Evolutionary conservation across 1,140 invertebrate genomes (phyloP), one percentile per base, ranked within the genome.

Genomic region (Scaptomyza montana): DNA sequence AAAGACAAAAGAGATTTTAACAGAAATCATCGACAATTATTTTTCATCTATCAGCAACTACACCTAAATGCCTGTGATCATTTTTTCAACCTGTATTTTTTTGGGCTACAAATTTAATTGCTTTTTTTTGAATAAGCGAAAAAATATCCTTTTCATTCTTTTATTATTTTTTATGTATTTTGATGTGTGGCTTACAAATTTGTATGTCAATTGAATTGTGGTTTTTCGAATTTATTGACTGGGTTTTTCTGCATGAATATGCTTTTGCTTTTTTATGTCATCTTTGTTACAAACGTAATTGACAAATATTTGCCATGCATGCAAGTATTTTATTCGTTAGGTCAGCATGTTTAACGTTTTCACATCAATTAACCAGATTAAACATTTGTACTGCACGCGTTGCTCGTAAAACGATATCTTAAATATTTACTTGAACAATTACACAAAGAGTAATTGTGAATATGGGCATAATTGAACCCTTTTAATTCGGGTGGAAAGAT

Each of bases 361-460:
- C 65, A 87, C 78, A 82, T 78, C 57, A 69, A 70, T 75, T 73
- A 64, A 9, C 12, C 2, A 43, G 33, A 56, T 77, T 53, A 78
- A 79, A 77, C 79, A 79, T 87, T 82, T 62, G 77, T 50, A 28
- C 13, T 21, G 50, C 7, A 25, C 12, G 13, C n/a, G 33, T 45
- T 43, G 13, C 69, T 56, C 78, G 76, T 73, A 16, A 64, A 55
- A 12, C 46, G 53, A 53, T 77, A 36, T 53, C 21, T 74, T 68
- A 64, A 89, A 73, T 89, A 74, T 77, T 89, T 87, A 66, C 54
- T 13, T 47, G 63, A 53, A 53, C 78, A 86, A 86, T 86, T 78
- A 87, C 64, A 53, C 70, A 67, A 19, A 53, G 50, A 43, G 74
- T 77, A 70, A 89, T 72, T 77, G 62, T 87, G 67, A 65, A 76